Percentiles rank a stretch among this genome's conserved stretches.
phyloP scores from a whole-genome alignment of 2,113 vertebrate genomes.

The Mystacornis crossleyi region DNA sequence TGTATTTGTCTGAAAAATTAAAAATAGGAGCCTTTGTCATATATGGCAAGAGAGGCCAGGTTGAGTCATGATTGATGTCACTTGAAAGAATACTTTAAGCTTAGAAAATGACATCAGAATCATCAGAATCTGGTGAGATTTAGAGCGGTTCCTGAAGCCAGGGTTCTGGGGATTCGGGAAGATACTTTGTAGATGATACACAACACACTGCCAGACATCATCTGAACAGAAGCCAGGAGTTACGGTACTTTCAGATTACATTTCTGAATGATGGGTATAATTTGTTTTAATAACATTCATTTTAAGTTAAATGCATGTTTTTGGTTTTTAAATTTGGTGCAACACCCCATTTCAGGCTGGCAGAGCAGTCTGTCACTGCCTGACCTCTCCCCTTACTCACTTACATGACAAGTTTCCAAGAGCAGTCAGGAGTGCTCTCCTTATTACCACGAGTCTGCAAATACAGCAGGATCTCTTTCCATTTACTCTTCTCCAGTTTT shows the following conservation, averaged over 20 bases:
- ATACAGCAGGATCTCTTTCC: conserved; percentile 29
- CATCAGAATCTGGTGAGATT: conserved; percentile 41
- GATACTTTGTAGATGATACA: conserved; percentile 31
- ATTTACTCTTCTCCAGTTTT: conserved; percentile 35
- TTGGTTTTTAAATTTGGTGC: background rate
- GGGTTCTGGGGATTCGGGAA: conserved; percentile 37
- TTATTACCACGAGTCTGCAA: background rate
- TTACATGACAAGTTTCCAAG: conserved; percentile 6
- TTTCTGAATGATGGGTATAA: background rate
- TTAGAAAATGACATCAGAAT: conserved; percentile 64
- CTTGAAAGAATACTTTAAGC: conserved; percentile 52
- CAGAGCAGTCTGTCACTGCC: background rate
- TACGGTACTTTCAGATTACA: conserved; percentile 10
- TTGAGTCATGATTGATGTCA: conserved; percentile 66
- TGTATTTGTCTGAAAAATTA: conserved; percentile 48
- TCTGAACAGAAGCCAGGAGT: conserved; percentile 34
- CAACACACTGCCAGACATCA: conserved; percentile 33
- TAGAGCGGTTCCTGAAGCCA: background rate
- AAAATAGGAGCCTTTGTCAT: conserved; percentile 68
- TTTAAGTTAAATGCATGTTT: background rate
- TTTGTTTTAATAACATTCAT: conserved; percentile 22
- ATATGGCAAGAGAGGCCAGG: background rate
- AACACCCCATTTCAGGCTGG: background rate
- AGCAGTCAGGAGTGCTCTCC: background rate
- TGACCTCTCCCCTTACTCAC: conserved; percentile 16